A percentile compares a stretch with the other conserved stretches of the same genome.
These are phyloP conservation scores for Chionoecetes opilio DNA, from an alignment of 1,140 invertebrate genomes.

Conservation along the genomic window DNA sequence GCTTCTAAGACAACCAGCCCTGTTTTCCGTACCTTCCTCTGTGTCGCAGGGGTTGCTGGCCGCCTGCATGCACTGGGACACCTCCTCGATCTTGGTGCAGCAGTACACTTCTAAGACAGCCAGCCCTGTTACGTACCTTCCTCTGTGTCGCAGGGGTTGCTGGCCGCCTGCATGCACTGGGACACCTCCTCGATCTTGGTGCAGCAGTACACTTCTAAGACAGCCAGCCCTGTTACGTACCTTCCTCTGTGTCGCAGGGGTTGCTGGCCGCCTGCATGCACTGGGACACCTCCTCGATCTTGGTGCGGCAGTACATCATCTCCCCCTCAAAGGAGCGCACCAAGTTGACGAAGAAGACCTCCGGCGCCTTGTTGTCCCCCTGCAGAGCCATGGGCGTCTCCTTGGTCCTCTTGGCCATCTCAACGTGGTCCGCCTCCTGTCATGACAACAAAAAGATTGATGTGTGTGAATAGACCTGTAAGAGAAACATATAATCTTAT, in stretches of 20 bases:
- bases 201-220: slow-evolving; percentile 72
- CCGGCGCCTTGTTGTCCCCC: slow-evolving; percentile 71
- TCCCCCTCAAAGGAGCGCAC: slow-evolving; percentile 70
- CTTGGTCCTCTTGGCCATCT: slow-evolving; percentile 72
- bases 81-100: slow-evolving; percentile 72
- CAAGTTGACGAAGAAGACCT: slow-evolving; percentile 69
- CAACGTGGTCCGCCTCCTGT: slow-evolving; percentile 75
- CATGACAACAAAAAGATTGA: not conserved
- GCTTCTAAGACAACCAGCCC: no score
- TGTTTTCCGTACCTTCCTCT: slow-evolving; percentile 67
- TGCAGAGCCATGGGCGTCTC: slow-evolving; percentile 71
- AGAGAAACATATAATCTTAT: no score
- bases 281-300: slow-evolving; percentile 70
- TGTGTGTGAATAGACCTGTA: no score
- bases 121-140: slow-evolving; percentile 68
- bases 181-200: slow-evolving; percentile 74
- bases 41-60: slow-evolving; percentile 70
- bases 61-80: slow-evolving; percentile 70
- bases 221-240: slow-evolving; percentile 60
- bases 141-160: slow-evolving; percentile 64
- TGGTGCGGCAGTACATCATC: slow-evolving; percentile 75
- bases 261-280: slow-evolving; percentile 75
- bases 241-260: slow-evolving; percentile 72
- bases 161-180: slow-evolving; percentile 69
- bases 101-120: no score